Evolutionary conservation across 2,113 vertebrate species (phyloP), one percentile per base, ranked within the genome.

Genomic region (Neogobius melanostomus): DNA sequence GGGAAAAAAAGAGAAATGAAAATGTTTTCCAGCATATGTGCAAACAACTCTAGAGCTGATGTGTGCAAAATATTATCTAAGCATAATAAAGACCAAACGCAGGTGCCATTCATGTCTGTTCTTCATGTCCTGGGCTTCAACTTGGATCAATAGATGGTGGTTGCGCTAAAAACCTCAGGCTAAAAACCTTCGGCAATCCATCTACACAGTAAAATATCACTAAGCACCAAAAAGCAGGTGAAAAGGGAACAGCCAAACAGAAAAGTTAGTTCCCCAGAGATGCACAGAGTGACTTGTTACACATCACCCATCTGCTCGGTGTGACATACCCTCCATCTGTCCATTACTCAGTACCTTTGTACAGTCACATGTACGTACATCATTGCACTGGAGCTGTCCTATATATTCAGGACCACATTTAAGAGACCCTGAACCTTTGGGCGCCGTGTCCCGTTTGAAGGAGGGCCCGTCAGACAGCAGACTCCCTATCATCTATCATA

Each of bases 251-350:
- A 36, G 28, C 28, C 28, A 36, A 36, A 36, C 28, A 21, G 21
- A 21, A 21, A 21, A 1, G 21, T 21, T 21, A 21, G 21, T 21
- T 1, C 21, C 21, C 2, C 21, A 2, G 21, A 21, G 21, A 21
- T n/a, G n/a, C 9, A 15, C 65, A 68, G 36, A 42, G 14, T 0
- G 21, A 45, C 7, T 69, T 46, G 64, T 76, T 12, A 11, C 17
- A 59, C 11, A 16, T 36, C 17, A 53, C 64, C 74, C 66, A 65
- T 69, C 61, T 65, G 46, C 28, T 12, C 28, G 21, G 51, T 15
- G 48, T 68, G 66, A 49, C 47, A 62, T 57, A 68, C 44, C 21
- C 52, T 74, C 71, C 43, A 16, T 65, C 48, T 73, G 53, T 50
- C 61, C 45, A 15, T 64, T 59, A 60, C 46, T 52, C 57, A 11